Percentiles rank a stretch among this genome's conserved stretches.
Evolutionary conservation across 2,113 vertebrate species (phyloP).

Genomic region (Pseudopipra pipra): DNA sequence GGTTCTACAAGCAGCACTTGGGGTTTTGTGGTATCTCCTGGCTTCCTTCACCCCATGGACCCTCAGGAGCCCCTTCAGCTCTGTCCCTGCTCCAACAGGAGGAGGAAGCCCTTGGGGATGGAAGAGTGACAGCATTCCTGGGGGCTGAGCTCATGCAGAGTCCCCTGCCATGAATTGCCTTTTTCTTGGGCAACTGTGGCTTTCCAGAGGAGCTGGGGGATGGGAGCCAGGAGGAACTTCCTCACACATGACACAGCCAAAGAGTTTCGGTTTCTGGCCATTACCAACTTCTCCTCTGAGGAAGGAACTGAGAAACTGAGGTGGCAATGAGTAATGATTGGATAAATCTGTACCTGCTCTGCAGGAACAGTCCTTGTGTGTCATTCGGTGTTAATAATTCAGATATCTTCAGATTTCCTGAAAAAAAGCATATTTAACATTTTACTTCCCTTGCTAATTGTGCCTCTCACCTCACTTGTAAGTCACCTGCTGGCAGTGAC

Average conservation of each 20-base stretch:
- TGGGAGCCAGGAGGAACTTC: not conserved
- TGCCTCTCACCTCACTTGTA: not conserved
- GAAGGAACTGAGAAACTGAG: not conserved
- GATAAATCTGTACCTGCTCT: not conserved
- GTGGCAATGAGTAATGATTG: not conserved
- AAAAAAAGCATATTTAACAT: not conserved
- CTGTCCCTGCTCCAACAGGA: not conserved
- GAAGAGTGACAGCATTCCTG: not conserved
- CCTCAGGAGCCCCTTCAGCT: not conserved
- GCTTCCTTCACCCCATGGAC: not conserved
- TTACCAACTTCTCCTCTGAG: not conserved
- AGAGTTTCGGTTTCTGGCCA: not conserved
- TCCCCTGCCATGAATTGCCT: not conserved
- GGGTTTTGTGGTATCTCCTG: not conserved
- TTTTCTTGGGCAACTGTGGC: not conserved
- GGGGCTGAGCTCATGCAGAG: not conserved
- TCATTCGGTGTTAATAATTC: not conserved
- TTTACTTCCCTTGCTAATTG: not conserved
- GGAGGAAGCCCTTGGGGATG: not conserved
- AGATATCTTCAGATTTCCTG: not conserved
- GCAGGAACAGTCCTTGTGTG: not conserved
- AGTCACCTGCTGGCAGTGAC: not conserved
- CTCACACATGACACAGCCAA: fast-evolving
- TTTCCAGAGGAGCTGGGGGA: not conserved
- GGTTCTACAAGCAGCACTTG: not conserved